Evolutionary conservation across 2,888 invertebrate genomes (phyloP), one percentile per base, ranked within the genome.

Genomic region (Oxystoma pomonae): DNA sequence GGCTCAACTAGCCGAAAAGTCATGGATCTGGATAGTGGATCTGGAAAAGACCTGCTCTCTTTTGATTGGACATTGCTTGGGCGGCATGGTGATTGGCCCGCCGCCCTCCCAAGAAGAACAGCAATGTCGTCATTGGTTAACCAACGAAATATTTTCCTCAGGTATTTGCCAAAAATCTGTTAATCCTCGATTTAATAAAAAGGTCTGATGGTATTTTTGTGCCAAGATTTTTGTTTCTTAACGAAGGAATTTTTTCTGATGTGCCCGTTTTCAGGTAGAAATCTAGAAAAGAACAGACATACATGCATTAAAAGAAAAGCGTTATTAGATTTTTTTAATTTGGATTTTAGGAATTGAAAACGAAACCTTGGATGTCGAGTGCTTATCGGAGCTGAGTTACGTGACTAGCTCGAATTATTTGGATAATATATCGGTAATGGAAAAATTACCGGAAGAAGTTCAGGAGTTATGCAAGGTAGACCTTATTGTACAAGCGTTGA

Each of bases 21-120:
- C 78, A 49, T 84, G 83, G 83, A 76, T 81, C 59, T 87, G 87
- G 86, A 78, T 86, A 65, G 76, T 86, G 22, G 87, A 87, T 73
- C 75, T 86, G 71, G 86, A 87, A 74, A 78, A 85, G 67, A 83
- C 84, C 0, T 85, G 84, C 72, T 82, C 85, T n/a, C 77, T 87
- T 59, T 76, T 87, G 65, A 82, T 87, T 58, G 87, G 87, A 1
- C 76, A 84, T 62, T 83, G 84, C 73, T 78, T 87, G 20, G 85
- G 85, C 1, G 83, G 83, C 35, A 83, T 84, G 81, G 74, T 86
- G 58, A 76, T 83, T 12, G 86, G 86, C 0, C 77, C 81, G 16
- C 77, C 81, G 1, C 71, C 80, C 3, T 76, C 80, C 3, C 68
- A 72, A 20, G 80, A 81, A 66, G 86, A 86, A 73, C 67, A 73